Evolutionary conservation across 2,113 vertebrate genomes (phyloP), one percentile per base, ranked within the genome.

Genomic region (Cinclus cinclus): DNA sequence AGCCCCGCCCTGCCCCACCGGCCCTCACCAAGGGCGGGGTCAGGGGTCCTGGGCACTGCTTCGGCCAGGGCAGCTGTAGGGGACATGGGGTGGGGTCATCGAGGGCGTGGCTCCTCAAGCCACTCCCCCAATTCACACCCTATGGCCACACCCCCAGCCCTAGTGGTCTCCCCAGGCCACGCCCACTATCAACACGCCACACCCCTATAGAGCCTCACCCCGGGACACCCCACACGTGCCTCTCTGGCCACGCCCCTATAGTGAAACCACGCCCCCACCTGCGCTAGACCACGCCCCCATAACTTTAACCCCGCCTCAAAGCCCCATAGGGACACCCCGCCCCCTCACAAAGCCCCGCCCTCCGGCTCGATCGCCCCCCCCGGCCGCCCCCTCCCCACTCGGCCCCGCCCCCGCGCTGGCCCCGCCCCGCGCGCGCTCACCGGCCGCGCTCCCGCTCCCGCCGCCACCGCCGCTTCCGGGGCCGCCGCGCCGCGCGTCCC

Each of bases 251-350:
- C 59, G 47, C 75, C 75, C 59, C 35, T 7, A 9, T 1, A 15
- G 0, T 0, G 0, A 37, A 50, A 15, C 46, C 67, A 47, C 47
- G 47, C 47, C 47, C 47, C 22, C 11, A 47, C 22, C 22, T 10
- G 44, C 21, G 22, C 21, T 23, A 47, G 23, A 6, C 47, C 47
- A 21, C 46, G n/a, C 67, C 65, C 67, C 24, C 18, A 47, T 0
- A 9, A 14, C 2, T 13, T 47, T 18, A 25, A n/a, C n/a, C n/a
- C n/a, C n/a, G n/a, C n/a, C n/a, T n/a, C n/a, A n/a, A n/a, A n/a
- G n/a, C n/a, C n/a, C n/a, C n/a, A n/a, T n/a, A n/a, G n/a, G n/a
- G n/a, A n/a, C n/a, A 31, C 31, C 6, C 21, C 63, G 33, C 33
- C 56, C 33, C 21, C 42, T n/a, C n/a, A 17, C 42, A 42, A 16